Percentiles rank a stretch among this genome's conserved stretches.
These are phyloP conservation scores for Bombycilla garrulus DNA, from an alignment of 2,113 vertebrate genomes.

Conservation along the genomic window DNA sequence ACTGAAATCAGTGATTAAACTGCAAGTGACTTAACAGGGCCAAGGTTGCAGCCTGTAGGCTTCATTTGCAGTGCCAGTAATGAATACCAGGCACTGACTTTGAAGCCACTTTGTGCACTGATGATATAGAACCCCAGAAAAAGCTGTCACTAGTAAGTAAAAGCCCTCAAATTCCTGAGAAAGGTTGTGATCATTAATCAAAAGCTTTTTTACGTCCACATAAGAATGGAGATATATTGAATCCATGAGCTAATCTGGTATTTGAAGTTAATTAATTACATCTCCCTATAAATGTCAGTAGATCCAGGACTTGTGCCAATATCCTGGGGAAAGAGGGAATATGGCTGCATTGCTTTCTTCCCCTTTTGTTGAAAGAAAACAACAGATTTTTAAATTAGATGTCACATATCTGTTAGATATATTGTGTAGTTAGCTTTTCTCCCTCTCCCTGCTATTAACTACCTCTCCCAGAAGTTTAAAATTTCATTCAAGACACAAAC, in stretches of 20 bases:
- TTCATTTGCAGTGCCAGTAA: background rate
- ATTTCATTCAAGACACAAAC: background rate
- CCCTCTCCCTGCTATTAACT: background rate
- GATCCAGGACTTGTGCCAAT: conserved; percentile 11
- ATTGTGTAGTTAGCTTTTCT: background rate
- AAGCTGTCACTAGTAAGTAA: background rate
- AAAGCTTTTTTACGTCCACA: background rate
- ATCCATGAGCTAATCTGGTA: conserved; percentile 37
- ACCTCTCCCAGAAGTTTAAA: background rate
- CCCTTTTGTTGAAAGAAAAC: conserved; percentile 31
- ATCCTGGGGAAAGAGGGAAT: conserved; percentile 23
- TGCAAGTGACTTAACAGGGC: background rate
- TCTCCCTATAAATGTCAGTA: conserved; percentile 24
- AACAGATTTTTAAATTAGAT: conserved; percentile 48
- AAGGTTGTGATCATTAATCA: conserved; percentile 36
- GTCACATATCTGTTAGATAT: conserved; percentile 41
- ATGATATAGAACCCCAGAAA: background rate
- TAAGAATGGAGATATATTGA: conserved; percentile 10
- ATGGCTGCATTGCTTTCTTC: background rate
- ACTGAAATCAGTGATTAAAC: background rate
- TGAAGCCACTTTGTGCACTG: background rate
- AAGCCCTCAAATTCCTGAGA: conserved; percentile 13
- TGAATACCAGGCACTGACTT: conserved; percentile 18
- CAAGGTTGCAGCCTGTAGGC: background rate
- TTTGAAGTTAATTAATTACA: conserved; percentile 46